phyloP scores from a whole-genome alignment of 2,113 vertebrate genomes.

The Entomyzon cyanotis region DNA sequence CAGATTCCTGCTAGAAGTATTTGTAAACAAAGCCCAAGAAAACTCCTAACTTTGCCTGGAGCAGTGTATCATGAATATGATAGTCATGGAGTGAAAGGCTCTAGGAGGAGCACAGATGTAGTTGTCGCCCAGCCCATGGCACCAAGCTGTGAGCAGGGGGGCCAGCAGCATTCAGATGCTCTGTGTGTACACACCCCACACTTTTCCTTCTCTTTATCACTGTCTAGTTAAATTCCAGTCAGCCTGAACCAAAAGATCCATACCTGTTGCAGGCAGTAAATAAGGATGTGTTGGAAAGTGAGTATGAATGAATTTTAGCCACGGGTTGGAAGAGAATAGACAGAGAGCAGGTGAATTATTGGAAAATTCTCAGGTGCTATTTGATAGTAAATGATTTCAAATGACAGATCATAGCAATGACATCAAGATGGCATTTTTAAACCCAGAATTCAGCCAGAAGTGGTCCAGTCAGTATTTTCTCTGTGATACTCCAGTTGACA shows the following conservation, averaged over 20 bases:
- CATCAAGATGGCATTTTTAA: conserved; percentile 26
- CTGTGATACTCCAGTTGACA: background rate
- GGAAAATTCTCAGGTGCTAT: background rate
- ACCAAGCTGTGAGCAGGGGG: background rate
- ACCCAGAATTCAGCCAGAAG: background rate
- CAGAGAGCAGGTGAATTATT: background rate
- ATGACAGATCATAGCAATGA: background rate
- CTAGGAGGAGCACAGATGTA: background rate
- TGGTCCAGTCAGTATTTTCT: conserved; percentile 24
- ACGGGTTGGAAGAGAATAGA: background rate
- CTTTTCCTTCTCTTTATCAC: conserved; percentile 50
- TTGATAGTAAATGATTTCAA: background rate
- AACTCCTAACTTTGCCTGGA: background rate
- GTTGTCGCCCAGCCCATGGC: background rate
- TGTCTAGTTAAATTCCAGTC: conserved; percentile 59
- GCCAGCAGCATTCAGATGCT: background rate
- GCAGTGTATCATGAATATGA: background rate
- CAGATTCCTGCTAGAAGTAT: conserved; percentile 1
- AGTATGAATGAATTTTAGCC: background rate
- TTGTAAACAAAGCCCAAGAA: conserved; percentile 25
- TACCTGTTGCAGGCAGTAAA: background rate
- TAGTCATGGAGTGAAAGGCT: background rate
- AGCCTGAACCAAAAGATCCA: conserved; percentile 27
- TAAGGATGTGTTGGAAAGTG: background rate
- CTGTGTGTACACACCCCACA: background rate